These are phyloP conservation scores for Hydriomena furcata DNA, from an alignment of 2,888 invertebrate species.

Conservation along the genomic window DNA sequence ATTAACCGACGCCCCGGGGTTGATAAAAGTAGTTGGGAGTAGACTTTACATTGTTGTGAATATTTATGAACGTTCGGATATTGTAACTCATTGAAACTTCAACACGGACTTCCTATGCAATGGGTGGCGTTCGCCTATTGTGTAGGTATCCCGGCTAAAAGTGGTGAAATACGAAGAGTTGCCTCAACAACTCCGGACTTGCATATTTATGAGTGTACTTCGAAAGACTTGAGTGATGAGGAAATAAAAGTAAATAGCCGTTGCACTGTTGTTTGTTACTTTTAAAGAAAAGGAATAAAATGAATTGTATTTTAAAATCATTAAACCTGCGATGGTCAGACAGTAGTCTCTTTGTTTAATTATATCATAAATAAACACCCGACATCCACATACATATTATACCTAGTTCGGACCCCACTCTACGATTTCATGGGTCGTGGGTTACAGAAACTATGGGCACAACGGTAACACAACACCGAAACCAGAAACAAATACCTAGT, in stretches of 20 bases:
- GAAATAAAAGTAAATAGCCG: constrained; percentile 68
- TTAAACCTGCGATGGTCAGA: neutral
- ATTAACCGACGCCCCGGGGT: constrained; percentile 46
- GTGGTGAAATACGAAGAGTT: constrained; percentile 67
- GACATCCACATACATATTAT: too few relatives aligned
- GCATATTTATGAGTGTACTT: constrained; percentile 77
- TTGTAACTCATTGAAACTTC: constrained; percentile 66
- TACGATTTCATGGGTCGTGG: too few relatives aligned
- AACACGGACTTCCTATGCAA: constrained; percentile 53
- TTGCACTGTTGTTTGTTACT: constrained; percentile 56
- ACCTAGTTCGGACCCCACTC: too few relatives aligned
- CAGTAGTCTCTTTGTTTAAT: too few relatives aligned
- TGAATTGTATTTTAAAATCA: constrained; percentile 39
- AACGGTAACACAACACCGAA: too few relatives aligned
- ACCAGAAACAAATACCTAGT: too few relatives aligned
- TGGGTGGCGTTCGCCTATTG: constrained; percentile 59
- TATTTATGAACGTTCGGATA: constrained; percentile 75
- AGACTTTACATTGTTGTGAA: constrained; percentile 63
- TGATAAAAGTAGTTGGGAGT: constrained; percentile 56
- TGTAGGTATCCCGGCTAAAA: constrained; percentile 64
- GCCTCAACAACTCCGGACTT: constrained; percentile 64
- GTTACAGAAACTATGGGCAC: too few relatives aligned
- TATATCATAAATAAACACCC: too few relatives aligned
- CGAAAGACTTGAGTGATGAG: constrained; percentile 72
- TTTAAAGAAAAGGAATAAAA: constrained; percentile 45